Evolutionary conservation across 1,140 invertebrate genomes (phyloP).

Genomic region (Zaprionus lachaisei): DNA sequence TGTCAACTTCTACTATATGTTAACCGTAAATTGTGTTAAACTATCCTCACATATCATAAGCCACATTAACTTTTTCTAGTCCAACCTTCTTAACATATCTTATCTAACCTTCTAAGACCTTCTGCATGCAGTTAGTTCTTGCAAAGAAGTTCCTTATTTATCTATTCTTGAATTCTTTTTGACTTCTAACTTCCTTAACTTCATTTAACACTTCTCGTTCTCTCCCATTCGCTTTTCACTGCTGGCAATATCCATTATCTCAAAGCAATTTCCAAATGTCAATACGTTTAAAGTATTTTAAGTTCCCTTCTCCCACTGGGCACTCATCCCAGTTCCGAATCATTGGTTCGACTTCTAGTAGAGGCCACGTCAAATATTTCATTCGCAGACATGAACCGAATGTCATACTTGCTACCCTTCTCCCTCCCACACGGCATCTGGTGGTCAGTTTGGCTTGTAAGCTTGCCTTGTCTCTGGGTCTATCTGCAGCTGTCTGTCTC

Average conservation of each 20-base stretch:
- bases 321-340: conserved; percentile 13
- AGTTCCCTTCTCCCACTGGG: neutral
- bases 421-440: conserved; percentile 3
- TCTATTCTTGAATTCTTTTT: neutral
- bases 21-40: no score
- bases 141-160: neutral
- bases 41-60: no score
- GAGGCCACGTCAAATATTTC: conserved; percentile 24
- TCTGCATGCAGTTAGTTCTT: neutral
- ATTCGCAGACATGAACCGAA: conserved; percentile 7
- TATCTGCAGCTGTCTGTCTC: conserved; percentile 6
- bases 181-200: neutral
- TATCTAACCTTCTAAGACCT: neutral
- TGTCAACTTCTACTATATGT: no score
- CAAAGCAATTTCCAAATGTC: conserved; percentile 4
- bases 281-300: conserved; percentile 9
- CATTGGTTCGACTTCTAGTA: conserved; percentile 11
- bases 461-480: neutral
- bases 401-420: neutral
- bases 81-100: no score
- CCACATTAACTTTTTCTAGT: neutral
- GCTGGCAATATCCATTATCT: neutral
- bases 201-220: neutral
- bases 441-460: conserved; percentile 10
- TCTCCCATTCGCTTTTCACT: neutral